Percentiles rank a stretch among this genome's conserved stretches.
Evolutionary conservation across 2,888 invertebrate genomes (phyloP).

Genomic region (Phymatocera aterrima): DNA sequence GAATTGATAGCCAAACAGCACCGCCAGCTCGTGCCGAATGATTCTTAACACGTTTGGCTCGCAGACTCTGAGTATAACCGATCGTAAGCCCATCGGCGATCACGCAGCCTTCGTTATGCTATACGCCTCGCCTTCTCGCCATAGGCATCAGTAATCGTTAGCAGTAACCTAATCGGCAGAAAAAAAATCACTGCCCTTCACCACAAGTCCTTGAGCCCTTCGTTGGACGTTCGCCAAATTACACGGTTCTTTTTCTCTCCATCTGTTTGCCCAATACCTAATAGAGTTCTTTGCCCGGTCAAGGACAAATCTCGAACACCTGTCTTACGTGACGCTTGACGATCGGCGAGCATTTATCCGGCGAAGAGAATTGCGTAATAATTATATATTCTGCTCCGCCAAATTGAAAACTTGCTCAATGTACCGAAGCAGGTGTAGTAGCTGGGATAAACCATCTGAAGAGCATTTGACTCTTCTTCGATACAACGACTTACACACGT

Average conservation of each 20-base stretch:
- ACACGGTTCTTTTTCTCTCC: neutral
- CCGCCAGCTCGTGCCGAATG: slow-evolving; percentile 5
- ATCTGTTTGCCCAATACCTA: neutral
- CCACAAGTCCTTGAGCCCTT: slow-evolving; percentile 21
- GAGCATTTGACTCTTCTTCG: neutral
- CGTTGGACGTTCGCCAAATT: neutral
- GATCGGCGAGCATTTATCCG: neutral
- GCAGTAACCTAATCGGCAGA: neutral
- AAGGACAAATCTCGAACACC: neutral
- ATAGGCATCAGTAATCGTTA: neutral
- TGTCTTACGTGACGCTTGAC: slow-evolving; percentile 10
- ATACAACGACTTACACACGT: neutral
- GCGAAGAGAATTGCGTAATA: slow-evolving; percentile 6
- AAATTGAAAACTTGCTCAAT: neutral
- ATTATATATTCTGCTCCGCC: neutral
- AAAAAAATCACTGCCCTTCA: slow-evolving; percentile 28
- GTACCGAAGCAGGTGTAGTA: neutral
- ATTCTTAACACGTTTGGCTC: neutral
- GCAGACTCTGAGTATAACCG: neutral
- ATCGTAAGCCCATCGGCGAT: slow-evolving; percentile 28
- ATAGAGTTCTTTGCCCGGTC: slow-evolving; percentile 4
- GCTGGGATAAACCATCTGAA: neutral
- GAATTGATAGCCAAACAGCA: neutral
- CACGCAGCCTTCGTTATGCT: neutral
- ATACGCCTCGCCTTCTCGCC: slow-evolving; percentile 13